Evolutionary conservation across 2,888 invertebrate genomes (phyloP).

Genomic region (Molorchus minor): DNA sequence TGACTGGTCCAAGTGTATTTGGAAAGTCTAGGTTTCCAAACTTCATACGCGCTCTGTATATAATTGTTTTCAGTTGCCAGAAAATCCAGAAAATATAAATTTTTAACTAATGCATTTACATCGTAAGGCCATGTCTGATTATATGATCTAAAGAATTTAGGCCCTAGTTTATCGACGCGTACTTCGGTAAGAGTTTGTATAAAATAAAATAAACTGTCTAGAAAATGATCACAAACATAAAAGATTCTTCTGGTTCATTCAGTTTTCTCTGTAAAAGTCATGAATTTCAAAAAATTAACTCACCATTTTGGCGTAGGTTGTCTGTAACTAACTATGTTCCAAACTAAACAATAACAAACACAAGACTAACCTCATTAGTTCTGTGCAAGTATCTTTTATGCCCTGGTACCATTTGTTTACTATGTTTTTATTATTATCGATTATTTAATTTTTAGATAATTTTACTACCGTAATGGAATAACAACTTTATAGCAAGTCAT

Average conservation of each 20-base stretch:
- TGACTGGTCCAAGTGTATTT: neutral
- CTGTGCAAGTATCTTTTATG: conserved; percentile 5
- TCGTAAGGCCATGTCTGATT: too few species aligned
- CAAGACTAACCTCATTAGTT: conserved; percentile 3
- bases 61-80: neutral
- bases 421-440: conserved; percentile 3
- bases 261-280: neutral
- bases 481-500: neutral
- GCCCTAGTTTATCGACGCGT: too few species aligned
- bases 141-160: too few species aligned
- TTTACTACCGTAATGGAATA: neutral
- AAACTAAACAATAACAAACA: conserved; percentile 7
- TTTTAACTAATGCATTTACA: neutral
- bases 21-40: neutral
- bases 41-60: neutral
- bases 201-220: neutral
- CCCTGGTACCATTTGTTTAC: conserved; percentile 6
- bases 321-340: neutral
- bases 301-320: neutral
- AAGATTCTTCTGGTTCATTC: neutral
- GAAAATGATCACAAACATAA: neutral
- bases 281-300: neutral
- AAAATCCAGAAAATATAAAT: neutral
- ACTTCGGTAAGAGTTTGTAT: neutral
- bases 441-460: conserved; percentile 15